Base-by-base conservation (phyloP, 2,888 invertebrate genomes). In the Harmothoe impar region DNA sequence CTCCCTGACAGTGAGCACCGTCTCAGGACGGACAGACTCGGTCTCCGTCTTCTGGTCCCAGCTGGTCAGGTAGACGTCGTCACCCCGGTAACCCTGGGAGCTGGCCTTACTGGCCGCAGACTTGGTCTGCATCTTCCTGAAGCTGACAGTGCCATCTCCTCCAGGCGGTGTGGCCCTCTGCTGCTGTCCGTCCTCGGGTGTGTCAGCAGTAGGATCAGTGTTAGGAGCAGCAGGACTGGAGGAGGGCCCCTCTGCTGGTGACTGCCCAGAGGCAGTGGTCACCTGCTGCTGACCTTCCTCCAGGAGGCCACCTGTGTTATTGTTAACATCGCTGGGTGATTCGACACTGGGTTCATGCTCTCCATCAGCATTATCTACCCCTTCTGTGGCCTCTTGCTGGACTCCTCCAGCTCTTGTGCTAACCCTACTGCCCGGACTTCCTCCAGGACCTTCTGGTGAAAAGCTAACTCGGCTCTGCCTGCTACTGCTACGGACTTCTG, bases 21-120 rank as follows among this genome's bases (percentile, higher is more conserved):
- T 86, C 52, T 86, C 86, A 0, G 86, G 86, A 3, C 86, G 25
- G n/a, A 54, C 23, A 20, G 54, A 54, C 86, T 86, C 86, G 7
- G 54, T 25, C 29, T 86, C 86, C 15, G 86, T 86, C 29, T 29
- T 23, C 86, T 86, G 86, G 54, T 86, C 86, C 86, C 86, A 86
- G 86, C 56, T 86, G 17, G 86, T 86, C 54, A 86, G 52, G 86
- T 86, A 86, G 25, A 86, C 86, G 5, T 51, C 31, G 20, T 86
- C 86, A 0, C 86, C 86, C 1, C n/a, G 52, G 86, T 54, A 86
- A 56, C 86, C 56, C 12, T 25, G 15, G 25, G 86, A 54, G 33
- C 84, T 84, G 5, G 51, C 43, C 52, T 84, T 84, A 29, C 84
- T 84, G 31, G 86, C 86, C 31, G 86, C 86, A 54, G 86, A 86